Evolutionary conservation across 2,113 vertebrate genomes (phyloP), one percentile per base, ranked within the genome.

Genomic region (Phasianus colchicus): DNA sequence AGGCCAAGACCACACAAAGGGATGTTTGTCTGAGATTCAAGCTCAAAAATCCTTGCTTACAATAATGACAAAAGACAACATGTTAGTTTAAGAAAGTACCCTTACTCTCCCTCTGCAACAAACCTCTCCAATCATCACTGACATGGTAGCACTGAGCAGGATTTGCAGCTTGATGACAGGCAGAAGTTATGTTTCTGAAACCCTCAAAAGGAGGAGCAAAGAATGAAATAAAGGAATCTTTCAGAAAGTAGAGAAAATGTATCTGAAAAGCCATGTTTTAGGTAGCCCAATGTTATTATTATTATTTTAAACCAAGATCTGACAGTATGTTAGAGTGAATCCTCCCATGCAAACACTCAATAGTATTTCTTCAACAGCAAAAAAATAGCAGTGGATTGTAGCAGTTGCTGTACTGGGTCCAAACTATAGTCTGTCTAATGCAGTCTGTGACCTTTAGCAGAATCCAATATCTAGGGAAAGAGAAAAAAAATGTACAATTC

Each of bases 1-100:
- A 76, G 75, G 83, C 32, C 55, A 89, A 58, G 95, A 91, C 95
- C 86, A 93, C 91, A 96, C 91, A 92, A 88, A 83, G 40, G 43
- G 77, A 54, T 75, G 40, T 86, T 73, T 86, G 77, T 61, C 40
- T 82, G 77, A 25, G 66, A 86, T 61, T 65, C 73, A 88, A 90
- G 43, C 54, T 73, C 63, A 85, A 69, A 95, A 94, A 76, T 82
- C 84, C 66, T 80, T 73, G 30, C 77, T 89, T 82, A 89, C n/a
- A 84, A 48, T 74, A 38, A 86, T 48, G 45, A 75, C 70, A 94
- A 92, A 94, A 93, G 83, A 34, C 43, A 84, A 84, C 32, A 38
- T 15, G 54, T 67, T 81, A 93, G 73, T 95, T 92, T 81, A 95
- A 90, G 54, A 47, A 84, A 24, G 18, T 38, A 64, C 14, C 40